A percentile compares a stretch with the other conserved stretches of the same genome.
Conservation (phyloP, 2,113 vertebrate genomes). For the Mirza zaza region DNA sequence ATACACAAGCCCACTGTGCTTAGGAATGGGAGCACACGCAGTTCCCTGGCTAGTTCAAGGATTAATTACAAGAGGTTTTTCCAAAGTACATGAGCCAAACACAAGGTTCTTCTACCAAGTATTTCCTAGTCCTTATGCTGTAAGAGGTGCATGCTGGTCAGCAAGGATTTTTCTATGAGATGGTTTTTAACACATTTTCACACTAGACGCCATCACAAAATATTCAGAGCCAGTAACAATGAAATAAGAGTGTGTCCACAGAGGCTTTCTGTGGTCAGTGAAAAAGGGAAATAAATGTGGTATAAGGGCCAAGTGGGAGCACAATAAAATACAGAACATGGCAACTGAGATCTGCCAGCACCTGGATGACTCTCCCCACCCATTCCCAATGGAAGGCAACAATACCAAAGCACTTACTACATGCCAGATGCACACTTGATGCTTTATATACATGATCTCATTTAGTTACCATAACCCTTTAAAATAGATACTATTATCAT, state of each 20-base stretch:
- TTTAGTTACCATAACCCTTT: neutral
- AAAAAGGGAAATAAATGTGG: neutral
- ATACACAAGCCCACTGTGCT: constrained; percentile 3
- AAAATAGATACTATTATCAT: neutral
- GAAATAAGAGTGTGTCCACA: neutral
- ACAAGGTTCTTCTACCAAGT: constrained; percentile 31
- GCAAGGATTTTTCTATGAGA: neutral
- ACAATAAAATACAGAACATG: neutral
- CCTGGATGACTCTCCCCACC: accelerated
- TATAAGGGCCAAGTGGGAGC: neutral
- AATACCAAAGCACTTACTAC: neutral
- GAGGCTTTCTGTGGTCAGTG: neutral
- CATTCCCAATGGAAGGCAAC: neutral
- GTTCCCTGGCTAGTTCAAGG: constrained; percentile 23
- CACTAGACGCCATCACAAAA: neutral
- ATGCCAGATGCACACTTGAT: neutral
- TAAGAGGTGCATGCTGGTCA: neutral
- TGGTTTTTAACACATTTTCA: constrained; percentile 16
- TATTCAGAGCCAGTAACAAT: neutral
- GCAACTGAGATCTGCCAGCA: neutral
- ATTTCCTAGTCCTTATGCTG: neutral
- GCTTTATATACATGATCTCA: neutral
- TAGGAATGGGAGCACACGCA: neutral
- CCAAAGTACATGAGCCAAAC: constrained; percentile 22
- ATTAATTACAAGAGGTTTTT: constrained; percentile 19